A percentile compares a stretch with the other conserved stretches of the same genome.
Evolutionary conservation across 2,113 vertebrate species (phyloP).

Genomic region (Scopus umbretta): DNA sequence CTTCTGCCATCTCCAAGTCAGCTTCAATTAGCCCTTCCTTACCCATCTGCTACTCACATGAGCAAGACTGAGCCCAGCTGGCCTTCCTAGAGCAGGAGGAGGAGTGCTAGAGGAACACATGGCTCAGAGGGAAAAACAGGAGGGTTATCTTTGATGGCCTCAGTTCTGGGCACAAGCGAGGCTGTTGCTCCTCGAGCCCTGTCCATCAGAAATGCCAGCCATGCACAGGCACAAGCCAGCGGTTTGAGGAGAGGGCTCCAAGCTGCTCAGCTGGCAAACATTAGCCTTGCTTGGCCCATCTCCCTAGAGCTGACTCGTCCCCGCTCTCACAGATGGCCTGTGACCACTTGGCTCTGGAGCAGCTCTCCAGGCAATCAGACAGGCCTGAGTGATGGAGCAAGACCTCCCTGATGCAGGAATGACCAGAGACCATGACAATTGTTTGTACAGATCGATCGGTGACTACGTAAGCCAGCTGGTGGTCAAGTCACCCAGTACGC

Average conservation of each 20-base stretch:
- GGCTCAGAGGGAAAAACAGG: not conserved
- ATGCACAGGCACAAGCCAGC: not conserved
- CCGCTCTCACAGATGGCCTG: not conserved
- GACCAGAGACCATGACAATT: not conserved
- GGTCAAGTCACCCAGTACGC: fast-evolving
- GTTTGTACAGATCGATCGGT: fast-evolving
- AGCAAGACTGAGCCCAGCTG: not conserved
- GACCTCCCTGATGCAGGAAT: not conserved
- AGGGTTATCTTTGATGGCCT: not conserved
- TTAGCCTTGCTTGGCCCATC: not conserved
- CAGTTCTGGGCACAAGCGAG: not conserved
- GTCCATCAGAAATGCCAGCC: not conserved
- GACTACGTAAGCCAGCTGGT: not conserved
- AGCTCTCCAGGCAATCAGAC: not conserved
- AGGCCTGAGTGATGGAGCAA: not conserved
- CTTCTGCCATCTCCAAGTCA: not conserved
- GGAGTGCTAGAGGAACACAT: not conserved
- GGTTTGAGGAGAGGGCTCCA: not conserved
- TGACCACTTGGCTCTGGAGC: not conserved
- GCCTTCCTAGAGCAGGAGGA: not conserved
- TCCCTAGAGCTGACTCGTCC: not conserved
- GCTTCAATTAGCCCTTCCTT: not conserved
- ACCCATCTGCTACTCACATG: not conserved
- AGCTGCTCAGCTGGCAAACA: not conserved
- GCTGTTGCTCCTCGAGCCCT: not conserved